phyloP scores from a whole-genome alignment of 2,113 vertebrate genomes.

The Pelecanoides urinatrix region DNA sequence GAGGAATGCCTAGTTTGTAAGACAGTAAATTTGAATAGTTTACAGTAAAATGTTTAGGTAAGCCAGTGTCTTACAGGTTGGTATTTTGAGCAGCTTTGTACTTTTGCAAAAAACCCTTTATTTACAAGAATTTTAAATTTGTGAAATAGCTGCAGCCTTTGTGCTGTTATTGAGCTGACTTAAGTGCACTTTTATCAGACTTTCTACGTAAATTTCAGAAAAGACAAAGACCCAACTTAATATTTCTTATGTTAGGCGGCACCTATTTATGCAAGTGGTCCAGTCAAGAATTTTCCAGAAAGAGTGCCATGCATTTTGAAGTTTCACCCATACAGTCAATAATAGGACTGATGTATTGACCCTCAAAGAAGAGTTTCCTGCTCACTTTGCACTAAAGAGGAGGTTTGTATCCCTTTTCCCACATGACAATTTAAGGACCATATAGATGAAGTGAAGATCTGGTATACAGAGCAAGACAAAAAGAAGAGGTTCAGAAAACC shows the following conservation, averaged over 20 bases:
- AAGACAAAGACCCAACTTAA: background rate
- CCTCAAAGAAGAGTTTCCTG: background rate
- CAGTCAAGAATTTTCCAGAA: background rate
- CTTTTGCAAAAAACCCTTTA: background rate
- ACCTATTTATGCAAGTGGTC: background rate
- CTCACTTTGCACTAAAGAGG: background rate
- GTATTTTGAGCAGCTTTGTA: background rate
- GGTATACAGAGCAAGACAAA: background rate
- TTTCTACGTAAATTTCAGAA: background rate
- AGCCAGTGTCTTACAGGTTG: background rate
- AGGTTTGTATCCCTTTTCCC: background rate
- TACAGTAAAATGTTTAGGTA: background rate
- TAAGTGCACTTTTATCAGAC: background rate
- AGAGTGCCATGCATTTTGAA: background rate
- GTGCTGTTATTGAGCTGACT: background rate
- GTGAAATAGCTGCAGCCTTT: background rate
- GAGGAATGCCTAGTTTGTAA: background rate
- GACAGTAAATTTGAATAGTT: background rate
- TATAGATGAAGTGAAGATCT: background rate
- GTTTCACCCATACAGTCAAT: background rate
- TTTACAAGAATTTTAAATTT: background rate
- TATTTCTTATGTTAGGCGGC: background rate
- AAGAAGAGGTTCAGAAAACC: background rate
- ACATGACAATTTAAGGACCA: background rate
- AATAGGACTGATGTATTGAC: accelerated